Base-by-base conservation (phyloP, 2,888 invertebrate genomes). In the Nineta flava region DNA sequence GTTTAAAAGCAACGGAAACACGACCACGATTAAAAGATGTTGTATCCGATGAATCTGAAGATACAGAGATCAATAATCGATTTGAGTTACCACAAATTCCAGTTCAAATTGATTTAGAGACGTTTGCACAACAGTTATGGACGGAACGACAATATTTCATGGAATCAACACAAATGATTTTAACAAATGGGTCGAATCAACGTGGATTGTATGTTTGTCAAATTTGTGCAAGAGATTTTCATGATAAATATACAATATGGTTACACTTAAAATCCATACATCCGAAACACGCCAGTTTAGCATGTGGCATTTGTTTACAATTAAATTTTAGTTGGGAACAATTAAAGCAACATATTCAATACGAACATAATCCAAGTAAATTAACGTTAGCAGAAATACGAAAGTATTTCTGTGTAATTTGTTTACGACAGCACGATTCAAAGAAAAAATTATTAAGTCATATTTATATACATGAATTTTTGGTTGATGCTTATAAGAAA, bases 241-340 rank as follows among this genome's bases (percentile, higher is more conserved):
- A 67, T 49, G 70, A 70, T 54, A 66, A 71, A 49, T 67, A 69
- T 1, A 74, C 74, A 43, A 60, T 76, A 19, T 74, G 73, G 68
- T 58, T 71, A 35, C 76, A 76, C 55, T 67, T 76, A 55, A 65
- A 72, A 12, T 66, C 71, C 10, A 70, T 71, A 19, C 76, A 76
- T 56, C 65, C 70, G 48, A 67, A 71, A 54, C 67, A 68, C 49
- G 71, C 74, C 3, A 67, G 72, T 2, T 68, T 72, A 49, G 68
- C 74, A 4, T 76, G 76, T 55, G 75, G 75, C 7, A 65, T 75
- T 35, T 76, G 76, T 56, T 59, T 74, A 41, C 67, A 72, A 56
- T 69, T 74, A 41, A 71, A 72, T 51, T 62, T 62, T 3, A 68
- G 73, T 46, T 68, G 69, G 53, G 59, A 62, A 1, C 69, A 70